phyloP scores from a whole-genome alignment of 2,797 vertebrate genomes.

The Fundulus diaphanus region DNA sequence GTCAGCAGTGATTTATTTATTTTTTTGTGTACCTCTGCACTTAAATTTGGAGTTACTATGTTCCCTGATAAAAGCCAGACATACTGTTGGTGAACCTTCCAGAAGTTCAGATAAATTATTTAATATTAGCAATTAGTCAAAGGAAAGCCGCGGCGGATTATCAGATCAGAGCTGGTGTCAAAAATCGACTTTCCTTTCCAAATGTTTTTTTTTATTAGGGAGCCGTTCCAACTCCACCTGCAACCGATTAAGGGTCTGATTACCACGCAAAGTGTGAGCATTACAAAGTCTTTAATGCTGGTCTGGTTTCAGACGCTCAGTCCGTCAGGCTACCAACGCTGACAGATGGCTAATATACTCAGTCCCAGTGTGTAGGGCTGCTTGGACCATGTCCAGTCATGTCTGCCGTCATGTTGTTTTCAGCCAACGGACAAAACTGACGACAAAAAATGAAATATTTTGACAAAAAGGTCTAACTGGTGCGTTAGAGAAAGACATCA shows the following conservation, averaged over 20 bases:
- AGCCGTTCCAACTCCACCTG: not conserved
- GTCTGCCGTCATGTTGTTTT: not conserved
- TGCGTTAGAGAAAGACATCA: not conserved
- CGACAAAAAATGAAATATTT: too few species aligned
- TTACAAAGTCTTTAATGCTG: not conserved
- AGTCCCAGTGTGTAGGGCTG: not conserved
- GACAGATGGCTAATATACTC: not conserved
- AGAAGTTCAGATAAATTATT: not conserved
- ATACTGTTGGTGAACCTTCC: too few species aligned
- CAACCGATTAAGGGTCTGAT: not conserved
- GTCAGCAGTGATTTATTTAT: not conserved
- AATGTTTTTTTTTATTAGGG: not conserved
- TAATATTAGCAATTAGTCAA: not conserved
- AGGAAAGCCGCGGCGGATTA: not conserved
- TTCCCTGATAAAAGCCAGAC: too few species aligned
- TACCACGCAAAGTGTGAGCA: not conserved
- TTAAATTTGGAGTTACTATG: too few species aligned
- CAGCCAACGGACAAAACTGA: not conserved
- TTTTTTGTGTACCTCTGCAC: too few species aligned
- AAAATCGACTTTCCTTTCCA: not conserved
- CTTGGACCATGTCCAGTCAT: not conserved
- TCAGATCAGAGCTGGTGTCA: not conserved
- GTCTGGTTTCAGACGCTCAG: not conserved
- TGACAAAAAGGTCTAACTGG: too few species aligned
- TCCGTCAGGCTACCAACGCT: not conserved